Conservation (phyloP, 2,888 invertebrate genomes). For the Ariolimax columbianus region DNA sequence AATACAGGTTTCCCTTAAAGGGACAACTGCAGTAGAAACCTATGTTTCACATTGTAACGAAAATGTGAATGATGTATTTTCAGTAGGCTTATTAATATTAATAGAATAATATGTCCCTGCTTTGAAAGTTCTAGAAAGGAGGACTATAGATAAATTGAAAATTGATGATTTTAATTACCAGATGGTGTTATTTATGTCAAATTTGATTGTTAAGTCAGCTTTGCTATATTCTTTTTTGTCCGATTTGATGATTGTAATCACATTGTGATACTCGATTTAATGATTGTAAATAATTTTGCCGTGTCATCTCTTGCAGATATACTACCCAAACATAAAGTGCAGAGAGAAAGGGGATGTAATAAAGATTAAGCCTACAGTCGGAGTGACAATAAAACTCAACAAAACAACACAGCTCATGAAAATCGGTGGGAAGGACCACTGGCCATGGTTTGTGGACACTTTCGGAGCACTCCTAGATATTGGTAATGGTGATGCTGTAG, state of each 20-base stretch:
- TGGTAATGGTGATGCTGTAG: slow-evolving; percentile 67
- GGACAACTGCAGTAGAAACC: too few species aligned
- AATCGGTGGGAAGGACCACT: slow-evolving; percentile 70
- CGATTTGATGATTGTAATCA: neutral
- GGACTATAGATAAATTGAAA: too few species aligned
- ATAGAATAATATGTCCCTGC: too few species aligned
- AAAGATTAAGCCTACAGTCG: slow-evolving; percentile 67
- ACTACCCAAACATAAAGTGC: slow-evolving; percentile 69
- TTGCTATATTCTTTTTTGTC: too few species aligned
- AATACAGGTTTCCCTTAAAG: too few species aligned
- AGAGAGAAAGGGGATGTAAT: slow-evolving; percentile 69
- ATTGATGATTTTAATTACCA: too few species aligned
- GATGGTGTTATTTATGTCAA: too few species aligned
- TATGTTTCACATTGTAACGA: too few species aligned
- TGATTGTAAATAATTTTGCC: neutral
- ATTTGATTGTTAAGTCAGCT: too few species aligned
- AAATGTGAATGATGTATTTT: too few species aligned
- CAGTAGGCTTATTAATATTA: too few species aligned
- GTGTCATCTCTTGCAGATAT: slow-evolving; percentile 42
- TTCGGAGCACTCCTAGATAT: slow-evolving; percentile 72
- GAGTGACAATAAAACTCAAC: slow-evolving; percentile 71
- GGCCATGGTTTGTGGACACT: slow-evolving; percentile 73
- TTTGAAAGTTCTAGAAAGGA: too few species aligned
- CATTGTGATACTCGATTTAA: neutral
- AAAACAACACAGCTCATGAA: slow-evolving; percentile 68